Conservation (phyloP, 2,113 vertebrate species). For the Phoenicopterus ruber region DNA sequence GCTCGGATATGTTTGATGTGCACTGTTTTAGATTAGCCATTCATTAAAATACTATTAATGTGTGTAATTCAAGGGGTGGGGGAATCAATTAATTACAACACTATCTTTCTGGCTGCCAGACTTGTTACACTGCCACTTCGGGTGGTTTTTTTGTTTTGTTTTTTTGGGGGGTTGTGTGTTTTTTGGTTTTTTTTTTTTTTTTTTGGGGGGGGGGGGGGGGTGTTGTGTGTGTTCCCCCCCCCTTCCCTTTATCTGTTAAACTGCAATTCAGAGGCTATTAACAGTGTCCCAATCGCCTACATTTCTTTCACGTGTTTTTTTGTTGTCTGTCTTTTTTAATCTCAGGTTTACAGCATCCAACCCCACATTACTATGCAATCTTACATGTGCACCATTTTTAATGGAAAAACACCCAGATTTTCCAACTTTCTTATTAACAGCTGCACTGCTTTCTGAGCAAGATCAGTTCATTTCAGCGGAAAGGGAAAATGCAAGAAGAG, state of each 20-base stretch:
- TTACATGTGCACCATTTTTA: not conserved
- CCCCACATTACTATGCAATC: not conserved
- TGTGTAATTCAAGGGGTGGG: not conserved
- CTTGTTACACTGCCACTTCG: not conserved
- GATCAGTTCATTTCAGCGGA: not conserved
- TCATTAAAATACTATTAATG: conserved; percentile 27
- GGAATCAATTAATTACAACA: not conserved
- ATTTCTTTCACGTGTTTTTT: not conserved
- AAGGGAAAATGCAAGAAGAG: not conserved
- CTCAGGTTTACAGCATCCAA: not conserved
- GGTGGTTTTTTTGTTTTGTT: too few relatives aligned
- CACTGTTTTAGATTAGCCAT: conserved; percentile 24
- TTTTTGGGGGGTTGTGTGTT: too few relatives aligned
- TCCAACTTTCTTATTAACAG: not conserved
- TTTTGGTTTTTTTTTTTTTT: too few relatives aligned
- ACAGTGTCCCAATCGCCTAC: not conserved
- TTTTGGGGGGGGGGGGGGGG: too few relatives aligned
- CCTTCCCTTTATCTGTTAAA: not conserved
- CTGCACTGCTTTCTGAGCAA: not conserved
- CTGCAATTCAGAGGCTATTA: not conserved
- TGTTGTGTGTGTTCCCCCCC: too few relatives aligned
- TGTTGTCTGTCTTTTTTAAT: not conserved
- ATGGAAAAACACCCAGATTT: fast-evolving
- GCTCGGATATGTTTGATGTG: not conserved
- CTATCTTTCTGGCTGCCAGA: not conserved